phyloP scores from a whole-genome alignment of 2,113 vertebrate genomes.

The Sterrhoptilus dennistouni region DNA sequence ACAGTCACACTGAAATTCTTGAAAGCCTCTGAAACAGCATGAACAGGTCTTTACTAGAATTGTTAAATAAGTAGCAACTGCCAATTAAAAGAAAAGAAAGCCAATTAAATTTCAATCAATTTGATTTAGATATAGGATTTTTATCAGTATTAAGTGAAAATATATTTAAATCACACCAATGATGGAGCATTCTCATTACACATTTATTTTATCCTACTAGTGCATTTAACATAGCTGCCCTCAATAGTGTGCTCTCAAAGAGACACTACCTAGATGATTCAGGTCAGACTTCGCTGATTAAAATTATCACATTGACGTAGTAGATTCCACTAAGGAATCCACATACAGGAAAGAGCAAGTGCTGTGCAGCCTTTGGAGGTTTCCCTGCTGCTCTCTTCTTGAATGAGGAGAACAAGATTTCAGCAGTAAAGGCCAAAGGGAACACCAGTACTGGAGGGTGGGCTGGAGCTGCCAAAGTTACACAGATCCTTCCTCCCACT shows the following conservation, averaged over 20 bases:
- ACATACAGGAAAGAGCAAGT: neutral
- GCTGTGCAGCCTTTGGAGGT: neutral
- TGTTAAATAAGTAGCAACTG: neutral
- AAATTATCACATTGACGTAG: neutral
- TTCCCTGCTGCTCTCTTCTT: neutral
- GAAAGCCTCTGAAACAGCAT: neutral
- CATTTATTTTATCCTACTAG: neutral
- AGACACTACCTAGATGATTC: neutral
- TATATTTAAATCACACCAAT: neutral
- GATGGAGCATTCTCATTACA: neutral
- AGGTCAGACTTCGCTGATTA: neutral
- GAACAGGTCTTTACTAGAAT: neutral
- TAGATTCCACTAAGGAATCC: neutral
- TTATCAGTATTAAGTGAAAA: conserved; percentile 35
- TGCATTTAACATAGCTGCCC: neutral
- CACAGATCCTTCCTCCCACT: neutral
- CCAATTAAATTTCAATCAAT: conserved; percentile 31
- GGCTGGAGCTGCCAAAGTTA: neutral
- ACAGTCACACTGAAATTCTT: neutral
- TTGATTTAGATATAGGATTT: conserved; percentile 8
- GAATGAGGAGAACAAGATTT: neutral
- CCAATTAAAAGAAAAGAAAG: neutral
- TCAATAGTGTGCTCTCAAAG: neutral
- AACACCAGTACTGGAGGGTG: neutral
- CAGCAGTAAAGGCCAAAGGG: neutral